Base-by-base conservation (phyloP, 2,888 invertebrate species). In the Nemapogon koenigi region DNA sequence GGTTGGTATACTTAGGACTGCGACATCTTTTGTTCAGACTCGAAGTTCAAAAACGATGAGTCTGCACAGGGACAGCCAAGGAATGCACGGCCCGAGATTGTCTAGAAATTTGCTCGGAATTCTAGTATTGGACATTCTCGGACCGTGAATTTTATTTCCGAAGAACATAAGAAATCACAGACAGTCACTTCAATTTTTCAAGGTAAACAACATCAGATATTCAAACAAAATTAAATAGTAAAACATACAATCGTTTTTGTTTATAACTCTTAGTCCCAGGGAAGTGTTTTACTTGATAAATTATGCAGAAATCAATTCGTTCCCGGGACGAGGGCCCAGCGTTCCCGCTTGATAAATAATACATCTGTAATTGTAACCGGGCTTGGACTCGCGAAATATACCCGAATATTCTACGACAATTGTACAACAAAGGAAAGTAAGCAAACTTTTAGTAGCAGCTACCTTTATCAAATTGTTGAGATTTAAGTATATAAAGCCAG, bases 221-320 rank as follows among this genome's bases (percentile, higher is more conserved):
- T 4, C 28, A 28, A 28, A 28, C 28, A 28, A 28, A 15, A 63
- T 62, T 68, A 65, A 66, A 66, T 73, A 68, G 69, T 16, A 73
- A 68, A 62, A 66, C 69, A 65, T 66, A 66, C 61, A 62, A 69
- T 30, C 72, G 68, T 67, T 71, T 72, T 72, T 70, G 69, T 75
- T 72, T 67, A 71, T 65, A 64, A 60, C 60, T 57, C 60, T 61
- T 61, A 62, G 63, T 64, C 66, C 63, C 63, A 46, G 58, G 52
- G 58, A 72, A 66, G 66, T 68, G 71, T 73, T 75, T 69, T 65
- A 63, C 57, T 57, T 70, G 61, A 58, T 76, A 72, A 78, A 76
- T 76, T 75, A 78, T 78, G 72, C 69, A 78, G 63, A 76, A 72
- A 76, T 76, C 76, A 76, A 78, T 78, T 78, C 66, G 69, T 73